Evolutionary conservation across 2,797 vertebrate species (phyloP), one percentile per base, ranked within the genome.

Genomic region (Coregonus sp.): DNA sequence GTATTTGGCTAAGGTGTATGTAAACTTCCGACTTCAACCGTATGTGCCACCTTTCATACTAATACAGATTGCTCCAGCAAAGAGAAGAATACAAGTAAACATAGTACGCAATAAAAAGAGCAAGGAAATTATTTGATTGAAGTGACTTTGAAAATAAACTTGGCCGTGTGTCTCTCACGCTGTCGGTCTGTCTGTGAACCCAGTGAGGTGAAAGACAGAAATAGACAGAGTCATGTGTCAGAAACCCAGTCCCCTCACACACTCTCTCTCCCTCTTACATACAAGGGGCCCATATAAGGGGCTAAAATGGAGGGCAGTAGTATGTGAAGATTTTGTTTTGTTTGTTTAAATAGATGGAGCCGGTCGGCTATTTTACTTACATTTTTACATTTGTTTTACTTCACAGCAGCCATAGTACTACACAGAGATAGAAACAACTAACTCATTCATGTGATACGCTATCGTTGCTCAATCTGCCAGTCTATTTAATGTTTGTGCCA

Each of bases 221-320:
- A 89, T 88, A 90, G 82, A 89, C 82, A 86, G 67, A 83, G 83
- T 90, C 90, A 90, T 86, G 86, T 91, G 90, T 73, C 76, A 33
- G 33, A 51, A 75, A 54, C 12, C 50, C 74, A 69, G 65, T 69
- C 47, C 20, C 12, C 72, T 18, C 35, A 89, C 75, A 50, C 65
- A 61, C 70, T 31, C 31, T 29, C 65, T 16, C 15, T 6, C 33
- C 14, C 67, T 35, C 40, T 35, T 35, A 40, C 35, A 69, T 7
- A 47, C 67, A 69, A 33, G 16, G 29, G 33, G 31, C 31, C 67
- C 68, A 47, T 16, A 70, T 37, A 11, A 70, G 68, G 37, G 35
- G 31, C 33, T 47, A 70, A 70, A 70, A 40, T 12, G 16, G 37
- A 70, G 68, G 37, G 33, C 68, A 70, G 37, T 47, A 11, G 2